A percentile compares a stretch with the other conserved stretches of the same genome.
These are phyloP conservation scores for Chironomus striatipennis DNA, from an alignment of 1,140 invertebrate genomes.

Conservation along the genomic window DNA sequence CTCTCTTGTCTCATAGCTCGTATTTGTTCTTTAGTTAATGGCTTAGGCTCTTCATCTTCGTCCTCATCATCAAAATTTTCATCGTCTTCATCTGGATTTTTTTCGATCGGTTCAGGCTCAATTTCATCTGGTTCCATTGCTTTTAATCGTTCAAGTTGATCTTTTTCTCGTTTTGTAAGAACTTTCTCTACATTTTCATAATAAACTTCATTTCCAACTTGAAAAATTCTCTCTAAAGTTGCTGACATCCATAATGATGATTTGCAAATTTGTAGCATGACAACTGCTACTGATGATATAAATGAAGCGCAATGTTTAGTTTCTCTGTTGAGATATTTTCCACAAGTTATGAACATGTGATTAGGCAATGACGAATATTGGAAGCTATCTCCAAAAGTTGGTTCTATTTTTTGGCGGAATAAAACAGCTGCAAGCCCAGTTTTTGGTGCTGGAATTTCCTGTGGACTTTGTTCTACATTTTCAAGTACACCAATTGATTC, in stretches of 20 bases:
- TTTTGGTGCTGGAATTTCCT: background rate
- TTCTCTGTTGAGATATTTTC: background rate
- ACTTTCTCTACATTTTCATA: slow-evolving; percentile 4
- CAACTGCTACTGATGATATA: background rate
- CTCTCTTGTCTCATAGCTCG: background rate
- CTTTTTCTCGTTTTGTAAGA: background rate
- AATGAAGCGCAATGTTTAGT: background rate
- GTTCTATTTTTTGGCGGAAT: background rate
- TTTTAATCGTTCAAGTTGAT: background rate
- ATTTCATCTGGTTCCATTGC: background rate
- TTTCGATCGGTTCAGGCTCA: background rate
- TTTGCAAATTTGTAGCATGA: background rate
- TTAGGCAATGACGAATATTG: background rate
- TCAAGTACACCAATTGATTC: background rate
- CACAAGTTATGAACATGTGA: background rate
- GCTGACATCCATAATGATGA: background rate
- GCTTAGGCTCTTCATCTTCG: background rate
- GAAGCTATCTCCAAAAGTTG: background rate
- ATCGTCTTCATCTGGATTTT: background rate
- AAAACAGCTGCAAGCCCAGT: background rate
- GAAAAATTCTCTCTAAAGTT: background rate
- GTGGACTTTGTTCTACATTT: background rate
- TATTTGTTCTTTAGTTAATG: background rate
- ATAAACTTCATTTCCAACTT: background rate
- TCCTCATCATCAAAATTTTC: background rate